phyloP scores from a whole-genome alignment of 2,113 vertebrate species.

The Phocoena phocoena region DNA sequence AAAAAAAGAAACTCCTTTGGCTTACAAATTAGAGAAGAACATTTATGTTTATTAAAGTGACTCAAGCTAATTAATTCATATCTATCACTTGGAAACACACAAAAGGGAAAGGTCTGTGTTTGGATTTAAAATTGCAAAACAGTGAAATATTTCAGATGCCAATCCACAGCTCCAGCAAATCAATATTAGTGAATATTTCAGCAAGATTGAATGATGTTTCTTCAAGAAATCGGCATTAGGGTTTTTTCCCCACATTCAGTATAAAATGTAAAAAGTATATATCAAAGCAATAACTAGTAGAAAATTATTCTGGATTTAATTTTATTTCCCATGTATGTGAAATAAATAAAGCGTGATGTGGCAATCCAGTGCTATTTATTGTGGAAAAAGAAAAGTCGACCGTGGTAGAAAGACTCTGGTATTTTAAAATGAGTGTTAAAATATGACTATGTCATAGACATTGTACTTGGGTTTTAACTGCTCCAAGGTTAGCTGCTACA shows the following conservation, averaged over 20 bases:
- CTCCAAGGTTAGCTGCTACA: slow-evolving; percentile 24
- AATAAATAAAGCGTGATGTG: slow-evolving; percentile 29
- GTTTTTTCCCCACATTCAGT: not conserved
- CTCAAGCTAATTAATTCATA: slow-evolving; percentile 48
- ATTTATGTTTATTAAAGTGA: slow-evolving; percentile 60
- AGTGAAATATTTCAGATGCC: not conserved
- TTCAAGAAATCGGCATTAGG: slow-evolving; percentile 9
- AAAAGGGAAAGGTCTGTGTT: slow-evolving; percentile 54
- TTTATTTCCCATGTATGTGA: slow-evolving; percentile 37
- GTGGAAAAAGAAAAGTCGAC: slow-evolving; percentile 8
- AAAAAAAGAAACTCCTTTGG: not conserved
- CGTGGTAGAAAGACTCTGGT: slow-evolving; percentile 44
- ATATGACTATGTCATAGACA: not conserved
- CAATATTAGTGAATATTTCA: slow-evolving; percentile 43
- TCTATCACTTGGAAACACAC: slow-evolving; percentile 41
- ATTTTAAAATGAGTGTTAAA: slow-evolving; percentile 44
- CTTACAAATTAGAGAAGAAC: slow-evolving; percentile 53
- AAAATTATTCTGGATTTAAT: not conserved
- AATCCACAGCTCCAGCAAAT: not conserved
- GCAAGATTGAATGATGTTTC: not conserved
- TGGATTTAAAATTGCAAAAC: slow-evolving; percentile 45
- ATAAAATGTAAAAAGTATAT: slow-evolving; percentile 47
- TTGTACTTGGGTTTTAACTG: not conserved
- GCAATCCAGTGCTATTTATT: slow-evolving; percentile 19
- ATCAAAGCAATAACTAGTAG: slow-evolving; percentile 31